Conservation (phyloP, 2,797 vertebrate species). For the Allenopithecus nigroviridis region DNA sequence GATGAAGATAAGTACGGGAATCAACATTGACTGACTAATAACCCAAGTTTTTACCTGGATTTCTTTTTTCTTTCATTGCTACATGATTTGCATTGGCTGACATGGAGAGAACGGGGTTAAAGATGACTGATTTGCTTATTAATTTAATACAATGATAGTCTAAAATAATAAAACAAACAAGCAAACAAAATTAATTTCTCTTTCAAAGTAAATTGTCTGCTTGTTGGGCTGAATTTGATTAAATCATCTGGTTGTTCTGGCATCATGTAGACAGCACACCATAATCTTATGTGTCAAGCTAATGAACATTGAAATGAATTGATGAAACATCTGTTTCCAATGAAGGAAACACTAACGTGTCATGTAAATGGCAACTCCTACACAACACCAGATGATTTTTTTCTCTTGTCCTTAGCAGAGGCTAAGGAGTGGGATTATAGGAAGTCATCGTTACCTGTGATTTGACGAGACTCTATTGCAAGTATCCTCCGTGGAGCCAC, state of each 20-base stretch:
- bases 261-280: slow-evolving; percentile 11
- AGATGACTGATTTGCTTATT: background rate
- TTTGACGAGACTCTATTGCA: background rate
- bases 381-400: background rate
- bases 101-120: background rate
- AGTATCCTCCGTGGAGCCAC: background rate
- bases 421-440: background rate
- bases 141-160: background rate
- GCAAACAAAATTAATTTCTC: slow-evolving; percentile 39
- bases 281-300: slow-evolving; percentile 56
- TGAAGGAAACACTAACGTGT: slow-evolving; percentile 30
- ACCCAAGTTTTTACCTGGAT: background rate
- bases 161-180: background rate
- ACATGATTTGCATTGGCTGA: background rate
- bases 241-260: slow-evolving; percentile 53
- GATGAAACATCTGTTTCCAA: slow-evolving; percentile 62
- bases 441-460: background rate
- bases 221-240: slow-evolving; percentile 53
- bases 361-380: slow-evolving; percentile 40
- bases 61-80: background rate
- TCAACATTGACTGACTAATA: background rate
- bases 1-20: background rate
- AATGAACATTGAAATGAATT: slow-evolving; percentile 59
- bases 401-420: background rate
- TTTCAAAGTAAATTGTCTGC: slow-evolving; percentile 51